Conservation (phyloP, 2,888 invertebrate species). For the Oscheius sp. region DNA sequence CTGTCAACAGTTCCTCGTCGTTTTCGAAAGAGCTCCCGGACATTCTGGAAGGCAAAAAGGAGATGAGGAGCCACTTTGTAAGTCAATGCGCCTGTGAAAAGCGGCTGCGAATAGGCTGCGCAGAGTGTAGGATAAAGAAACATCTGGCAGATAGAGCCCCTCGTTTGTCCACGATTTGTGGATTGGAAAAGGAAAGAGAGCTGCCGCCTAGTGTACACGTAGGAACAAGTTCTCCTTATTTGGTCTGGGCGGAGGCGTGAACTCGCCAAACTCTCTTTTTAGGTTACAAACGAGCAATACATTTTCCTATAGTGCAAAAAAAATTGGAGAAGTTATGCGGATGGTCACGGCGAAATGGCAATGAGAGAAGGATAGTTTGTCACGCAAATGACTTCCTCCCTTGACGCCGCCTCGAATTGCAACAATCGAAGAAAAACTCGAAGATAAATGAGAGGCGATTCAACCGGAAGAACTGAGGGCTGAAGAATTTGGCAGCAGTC, state of each 20-base stretch:
- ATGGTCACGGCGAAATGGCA: neutral
- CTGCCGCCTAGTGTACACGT: neutral
- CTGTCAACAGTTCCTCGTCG: conserved; percentile 25
- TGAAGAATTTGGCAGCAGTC: neutral
- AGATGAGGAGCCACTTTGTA: neutral
- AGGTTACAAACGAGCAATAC: neutral
- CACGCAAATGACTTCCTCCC: conserved; percentile 20
- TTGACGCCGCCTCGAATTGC: neutral
- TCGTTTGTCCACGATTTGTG: too few species aligned
- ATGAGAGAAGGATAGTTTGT: neutral
- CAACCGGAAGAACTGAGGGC: neutral
- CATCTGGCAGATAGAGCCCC: conserved; percentile 14
- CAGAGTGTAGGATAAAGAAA: conserved; percentile 10
- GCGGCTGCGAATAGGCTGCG: conserved; percentile 11
- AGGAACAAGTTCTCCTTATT: conserved; percentile 17
- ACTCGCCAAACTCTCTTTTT: conserved; percentile 2
- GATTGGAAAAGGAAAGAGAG: neutral
- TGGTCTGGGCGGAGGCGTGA: conserved; percentile 27
- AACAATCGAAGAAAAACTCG: neutral
- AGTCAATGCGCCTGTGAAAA: neutral
- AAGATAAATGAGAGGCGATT: neutral
- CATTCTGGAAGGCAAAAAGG: conserved; percentile 4
- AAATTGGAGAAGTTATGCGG: too few species aligned
- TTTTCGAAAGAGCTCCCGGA: conserved; percentile 18
- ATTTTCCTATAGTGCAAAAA: neutral